Evolutionary conservation across 2,797 vertebrate species (phyloP), one percentile per base, ranked within the genome.

Genomic region (Avahi laniger): DNA sequence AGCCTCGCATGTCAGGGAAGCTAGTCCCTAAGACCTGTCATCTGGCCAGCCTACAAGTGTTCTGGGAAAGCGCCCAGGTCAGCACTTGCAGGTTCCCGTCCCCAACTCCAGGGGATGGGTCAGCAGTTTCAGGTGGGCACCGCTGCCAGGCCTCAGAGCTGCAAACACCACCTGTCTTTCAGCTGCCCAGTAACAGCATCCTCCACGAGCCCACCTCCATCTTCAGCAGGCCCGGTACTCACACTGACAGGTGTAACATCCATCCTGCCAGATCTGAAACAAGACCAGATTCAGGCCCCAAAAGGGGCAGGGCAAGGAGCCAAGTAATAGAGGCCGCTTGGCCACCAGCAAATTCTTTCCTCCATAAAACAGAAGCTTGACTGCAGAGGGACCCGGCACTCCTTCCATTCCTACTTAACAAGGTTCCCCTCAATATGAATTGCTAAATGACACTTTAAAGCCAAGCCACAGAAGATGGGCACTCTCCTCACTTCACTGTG

Each of bases 1-100:
- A 97, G 98, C 98, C 97, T 97, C 96, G 87, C 91, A 83, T 90
- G 78, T 2, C 78, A 96, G 95, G 97, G 94, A 98, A 95, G 93
- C 84, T 28, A 33, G 70, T 92, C 96, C 94, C 96, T 92, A 83
- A 93, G 41, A 84, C 15, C 3, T 35, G 81, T 79, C 95, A 63
- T 35, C 69, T 67, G 73, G 91, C 70, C 86, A 52, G 94, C 80
- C 69, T 59, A 72, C 96, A 98, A 93, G 94, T 73, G 97, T 84
- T 96, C 78, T 43, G 57, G 94, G 89, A 91, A 96, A 97, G 92
- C 69, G 94, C 93, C 90, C 97, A 96, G 97, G 95, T 97, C 97
- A 97, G 98, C 96, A 96, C 54, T 97, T 84, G 81, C 72, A 97
- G 82, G 96, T 97, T 97, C 92, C 69, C 89, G 78, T 41, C 92